Conservation (phyloP, 2,797 vertebrate species). For the Microcaecilia unicolor region DNA sequence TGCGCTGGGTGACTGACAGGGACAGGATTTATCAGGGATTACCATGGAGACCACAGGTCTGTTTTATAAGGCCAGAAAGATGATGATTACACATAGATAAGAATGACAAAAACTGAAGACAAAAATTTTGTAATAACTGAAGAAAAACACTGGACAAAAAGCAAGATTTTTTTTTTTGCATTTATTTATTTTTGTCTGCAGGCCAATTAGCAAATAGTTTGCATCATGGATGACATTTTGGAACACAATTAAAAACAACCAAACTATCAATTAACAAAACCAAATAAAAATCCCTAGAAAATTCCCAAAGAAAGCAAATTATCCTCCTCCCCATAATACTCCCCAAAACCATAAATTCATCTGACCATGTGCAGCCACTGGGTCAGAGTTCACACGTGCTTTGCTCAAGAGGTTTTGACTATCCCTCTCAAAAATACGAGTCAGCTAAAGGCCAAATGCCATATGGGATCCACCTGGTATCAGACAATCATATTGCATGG, state of each 20-base stretch:
- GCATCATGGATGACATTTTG: slow-evolving; percentile 4
- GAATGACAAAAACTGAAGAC: too few relatives aligned
- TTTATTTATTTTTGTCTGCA: slow-evolving; percentile 2
- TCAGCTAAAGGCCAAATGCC: too few relatives aligned
- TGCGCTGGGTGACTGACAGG: neutral
- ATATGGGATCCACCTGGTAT: too few relatives aligned
- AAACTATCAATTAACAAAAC: slow-evolving; percentile 15
- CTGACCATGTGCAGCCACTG: too few relatives aligned
- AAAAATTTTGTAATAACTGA: slow-evolving; percentile 11
- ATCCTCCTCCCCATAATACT: too few relatives aligned
- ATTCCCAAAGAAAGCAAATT: slow-evolving; percentile 30
- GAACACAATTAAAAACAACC: slow-evolving; percentile 1
- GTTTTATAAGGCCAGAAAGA: slow-evolving; percentile 8
- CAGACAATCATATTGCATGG: too few relatives aligned
- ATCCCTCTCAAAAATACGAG: too few relatives aligned
- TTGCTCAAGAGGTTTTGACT: too few relatives aligned
- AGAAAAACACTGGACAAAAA: neutral
- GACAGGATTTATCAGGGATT: slow-evolving; percentile 7
- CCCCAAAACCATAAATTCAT: too few relatives aligned
- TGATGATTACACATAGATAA: slow-evolving; percentile 23
- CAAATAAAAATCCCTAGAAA: slow-evolving; percentile 14
- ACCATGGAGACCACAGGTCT: slow-evolving; percentile 16
- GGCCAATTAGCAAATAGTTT: neutral
- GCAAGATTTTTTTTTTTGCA: neutral
- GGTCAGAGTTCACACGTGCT: too few relatives aligned